phyloP scores from a whole-genome alignment of 2,797 vertebrate genomes.

The Brachyalestes nurse region DNA sequence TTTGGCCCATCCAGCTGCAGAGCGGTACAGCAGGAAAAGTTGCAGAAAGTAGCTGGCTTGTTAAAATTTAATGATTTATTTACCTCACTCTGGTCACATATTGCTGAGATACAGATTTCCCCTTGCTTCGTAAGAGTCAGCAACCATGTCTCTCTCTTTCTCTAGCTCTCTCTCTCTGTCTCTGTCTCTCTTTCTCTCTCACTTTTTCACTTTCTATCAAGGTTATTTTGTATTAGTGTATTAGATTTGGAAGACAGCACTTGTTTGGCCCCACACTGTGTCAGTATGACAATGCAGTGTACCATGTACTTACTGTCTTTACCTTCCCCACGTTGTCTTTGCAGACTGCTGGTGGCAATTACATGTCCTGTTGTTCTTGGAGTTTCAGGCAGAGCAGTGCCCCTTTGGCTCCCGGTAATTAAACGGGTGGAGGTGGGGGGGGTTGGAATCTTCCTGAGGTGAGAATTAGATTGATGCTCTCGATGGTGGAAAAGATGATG shows the following conservation, averaged over 20 bases:
- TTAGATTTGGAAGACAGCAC: conserved; percentile 16
- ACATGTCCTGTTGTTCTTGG: conserved; percentile 25
- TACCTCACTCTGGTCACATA: conserved; percentile 4
- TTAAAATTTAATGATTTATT: conserved; percentile 33
- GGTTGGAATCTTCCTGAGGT: conserved; percentile 18
- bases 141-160: conserved; percentile 15
- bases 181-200: neutral
- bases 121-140: conserved; percentile 9
- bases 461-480: conserved; percentile 25
- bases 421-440: conserved; percentile 20
- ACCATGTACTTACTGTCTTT: neutral
- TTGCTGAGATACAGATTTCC: conserved; percentile 30
- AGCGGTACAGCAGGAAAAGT: conserved; percentile 11
- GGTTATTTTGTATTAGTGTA: conserved; percentile 8
- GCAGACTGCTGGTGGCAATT: conserved; percentile 17
- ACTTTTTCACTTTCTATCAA: conserved; percentile 19
- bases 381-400: conserved; percentile 10
- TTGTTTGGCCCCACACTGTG: conserved; percentile 30
- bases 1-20: neutral
- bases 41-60: conserved; percentile 12
- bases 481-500: neutral
- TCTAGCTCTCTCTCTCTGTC: neutral
- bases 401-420: conserved; percentile 37
- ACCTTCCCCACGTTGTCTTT: conserved; percentile 4
- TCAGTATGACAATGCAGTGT: conserved; percentile 4